Conservation (phyloP, 2,888 invertebrate species). For the Pachycephus smyrnensis region DNA sequence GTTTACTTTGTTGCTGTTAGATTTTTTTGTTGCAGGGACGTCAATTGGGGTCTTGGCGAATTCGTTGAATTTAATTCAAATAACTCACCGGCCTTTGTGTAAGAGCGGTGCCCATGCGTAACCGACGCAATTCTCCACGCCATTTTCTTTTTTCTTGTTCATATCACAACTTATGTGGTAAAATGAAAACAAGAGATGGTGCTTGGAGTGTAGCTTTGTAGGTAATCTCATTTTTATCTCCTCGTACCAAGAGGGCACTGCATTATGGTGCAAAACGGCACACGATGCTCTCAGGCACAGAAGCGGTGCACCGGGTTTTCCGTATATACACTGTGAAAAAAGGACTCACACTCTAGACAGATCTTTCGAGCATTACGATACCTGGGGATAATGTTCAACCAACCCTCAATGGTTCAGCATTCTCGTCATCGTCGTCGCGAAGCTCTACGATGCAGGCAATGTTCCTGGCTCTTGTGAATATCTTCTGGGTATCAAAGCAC, state of each 20-base stretch:
- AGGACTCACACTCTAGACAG: constrained; percentile 61
- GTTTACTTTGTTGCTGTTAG: background rate
- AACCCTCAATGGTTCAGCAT: constrained; percentile 81
- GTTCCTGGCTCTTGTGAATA: constrained; percentile 93
- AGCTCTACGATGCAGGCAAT: constrained; percentile 92
- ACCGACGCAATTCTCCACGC: constrained; percentile 88
- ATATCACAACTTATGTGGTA: constrained; percentile 95
- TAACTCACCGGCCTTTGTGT: constrained; percentile 75
- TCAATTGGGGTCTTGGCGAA: background rate
- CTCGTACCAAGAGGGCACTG: constrained; percentile 91
- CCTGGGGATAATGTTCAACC: background rate
- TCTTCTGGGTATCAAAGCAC: constrained; percentile 91
- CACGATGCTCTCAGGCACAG: constrained; percentile 79
- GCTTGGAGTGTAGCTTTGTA: constrained; percentile 83
- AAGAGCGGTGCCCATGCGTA: constrained; percentile 94
- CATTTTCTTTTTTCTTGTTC: constrained; percentile 81
- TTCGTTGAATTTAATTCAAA: background rate
- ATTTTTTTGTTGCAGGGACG: background rate
- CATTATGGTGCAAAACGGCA: constrained; percentile 89
- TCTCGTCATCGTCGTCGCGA: constrained; percentile 83
- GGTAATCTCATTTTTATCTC: constrained; percentile 94
- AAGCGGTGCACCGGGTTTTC: constrained; percentile 75
- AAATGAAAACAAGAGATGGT: constrained; percentile 95
- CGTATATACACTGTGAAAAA: constrained; percentile 78
- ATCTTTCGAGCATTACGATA: constrained; percentile 1